A percentile compares a stretch with the other conserved stretches of the same genome.
Conservation (phyloP, 2,888 invertebrate genomes). For the Drosophila rellima region DNA sequence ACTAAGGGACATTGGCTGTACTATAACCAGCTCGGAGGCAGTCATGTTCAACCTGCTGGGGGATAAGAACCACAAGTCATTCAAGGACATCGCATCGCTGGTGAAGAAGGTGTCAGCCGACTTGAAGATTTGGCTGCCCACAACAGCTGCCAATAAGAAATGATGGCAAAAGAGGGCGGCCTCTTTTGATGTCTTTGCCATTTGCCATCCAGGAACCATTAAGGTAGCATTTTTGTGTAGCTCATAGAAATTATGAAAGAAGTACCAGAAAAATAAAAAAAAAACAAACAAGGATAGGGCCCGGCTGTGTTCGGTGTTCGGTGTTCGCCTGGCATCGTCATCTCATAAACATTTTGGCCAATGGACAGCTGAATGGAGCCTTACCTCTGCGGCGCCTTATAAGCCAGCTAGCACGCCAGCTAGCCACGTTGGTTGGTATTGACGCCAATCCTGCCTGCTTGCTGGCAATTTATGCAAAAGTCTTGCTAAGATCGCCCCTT, state of each 20-base stretch:
- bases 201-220: conserved; percentile 28
- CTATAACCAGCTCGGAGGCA: conserved; percentile 92
- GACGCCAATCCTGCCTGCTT: conserved; percentile 52
- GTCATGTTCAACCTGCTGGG: conserved; percentile 91
- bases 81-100: conserved; percentile 89
- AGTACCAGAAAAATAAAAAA: conserved; percentile 29
- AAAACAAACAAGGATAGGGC: conserved; percentile 31
- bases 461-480: conserved; percentile 75
- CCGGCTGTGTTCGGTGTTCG: conserved; percentile 18
- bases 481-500: conserved; percentile 52
- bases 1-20: conserved; percentile 91
- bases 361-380: conserved; percentile 76
- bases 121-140: conserved; percentile 64
- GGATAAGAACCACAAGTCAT: conserved; percentile 91
- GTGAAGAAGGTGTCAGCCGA: conserved; percentile 86
- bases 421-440: conserved; percentile 30
- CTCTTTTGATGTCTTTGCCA: conserved; percentile 47
- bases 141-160: conserved; percentile 35
- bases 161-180: conserved; percentile 11
- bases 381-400: conserved; percentile 74
- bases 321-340: conserved; percentile 55
- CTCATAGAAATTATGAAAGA: conserved; percentile 75
- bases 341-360: conserved; percentile 74
- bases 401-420: conserved; percentile 49
- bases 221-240: conserved; percentile 49